These are phyloP conservation scores for Distichodus sexfasciatus DNA, from an alignment of 2,797 vertebrate species.

Conservation along the genomic window DNA sequence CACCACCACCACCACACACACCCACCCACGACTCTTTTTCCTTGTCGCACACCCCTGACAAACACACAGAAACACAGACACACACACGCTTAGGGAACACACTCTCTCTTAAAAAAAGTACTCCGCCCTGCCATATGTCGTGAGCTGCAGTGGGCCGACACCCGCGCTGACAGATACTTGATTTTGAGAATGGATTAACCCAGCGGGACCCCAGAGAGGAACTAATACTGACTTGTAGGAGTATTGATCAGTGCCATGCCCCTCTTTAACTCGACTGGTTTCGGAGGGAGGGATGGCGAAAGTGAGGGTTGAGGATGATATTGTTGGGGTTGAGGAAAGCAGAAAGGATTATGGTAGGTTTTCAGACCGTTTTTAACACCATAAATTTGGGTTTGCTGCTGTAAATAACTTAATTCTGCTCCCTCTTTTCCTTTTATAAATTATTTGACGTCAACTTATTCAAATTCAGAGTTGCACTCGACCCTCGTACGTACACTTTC, in stretches of 20 bases:
- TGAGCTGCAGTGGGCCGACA: slow-evolving; percentile 72
- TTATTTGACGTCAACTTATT: too few species aligned
- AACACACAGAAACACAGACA: slow-evolving; percentile 33
- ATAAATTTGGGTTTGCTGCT: too few species aligned
- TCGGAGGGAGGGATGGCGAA: slow-evolving; percentile 26
- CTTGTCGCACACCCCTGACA: slow-evolving; percentile 9
- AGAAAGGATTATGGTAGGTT: too few species aligned
- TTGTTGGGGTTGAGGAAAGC: slow-evolving; percentile 9
- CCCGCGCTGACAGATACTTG: slow-evolving; percentile 55
- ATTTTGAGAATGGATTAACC: slow-evolving; percentile 74
- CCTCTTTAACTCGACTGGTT: slow-evolving; percentile 43
- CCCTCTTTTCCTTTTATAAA: too few species aligned
- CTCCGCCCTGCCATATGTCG: slow-evolving; percentile 53
- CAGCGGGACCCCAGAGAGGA: slow-evolving; percentile 73
- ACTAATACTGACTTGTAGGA: slow-evolving; percentile 75
- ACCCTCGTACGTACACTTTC: too few species aligned
- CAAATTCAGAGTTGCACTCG: too few species aligned
- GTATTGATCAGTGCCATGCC: slow-evolving; percentile 72
- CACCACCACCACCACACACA: slow-evolving; percentile 5
- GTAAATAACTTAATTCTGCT: too few species aligned
- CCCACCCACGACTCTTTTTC: too few species aligned
- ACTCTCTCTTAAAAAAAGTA: slow-evolving; percentile 52
- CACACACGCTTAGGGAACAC: slow-evolving; percentile 33
- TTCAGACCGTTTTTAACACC: too few species aligned
- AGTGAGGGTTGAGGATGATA: slow-evolving; percentile 9